Evolutionary conservation across 2,113 vertebrate genomes (phyloP), one percentile per base, ranked within the genome.

Genomic region (Marcusenius ussheri): DNA sequence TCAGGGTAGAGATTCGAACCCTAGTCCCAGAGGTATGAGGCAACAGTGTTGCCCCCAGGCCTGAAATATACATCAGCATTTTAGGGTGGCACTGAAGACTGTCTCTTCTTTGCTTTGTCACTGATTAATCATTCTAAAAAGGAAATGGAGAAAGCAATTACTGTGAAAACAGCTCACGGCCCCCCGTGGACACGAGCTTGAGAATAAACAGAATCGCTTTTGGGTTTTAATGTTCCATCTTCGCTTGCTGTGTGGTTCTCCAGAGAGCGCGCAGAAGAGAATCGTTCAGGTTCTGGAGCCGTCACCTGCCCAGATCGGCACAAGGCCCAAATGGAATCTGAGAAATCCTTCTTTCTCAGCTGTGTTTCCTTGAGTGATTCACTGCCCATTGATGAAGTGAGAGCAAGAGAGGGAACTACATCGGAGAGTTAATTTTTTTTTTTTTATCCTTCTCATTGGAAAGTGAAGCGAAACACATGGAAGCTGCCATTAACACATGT

Each of bases 111-210:
- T 83, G 19, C 9, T 13, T 27, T 56, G 49, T 45, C 31, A 39
- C 19, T 24, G 74, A 83, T 49, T 83, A 49, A 56, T 42, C 17
- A 53, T 50, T 87, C 50, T 6, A 56, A 56, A 87, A 31, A 27
- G 50, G n/a, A 27, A 88, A 77, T 0, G 8, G n/a, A 89, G 17
- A 89, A 49, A 53, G 47, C 70, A 89, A 83, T 83, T 89, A 89
- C 24, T 21, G 6, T n/a, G 70, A 89, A 89, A 53, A 74, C 15
- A 89, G 47, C 46, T 31, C 39, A 53, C 56, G 46, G 24, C 31
- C 56, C 51, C 21, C 87, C 21, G 8, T 45, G 53, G 42, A 56
- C 51, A 45, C 24, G 13, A 27, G 53, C n/a, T 89, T 15, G 17
- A 80, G 51, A 58, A 50, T 35, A n/a, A 80, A 50, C 42, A 13